These are phyloP conservation scores for Pempheris klunzingeri DNA, from an alignment of 2,797 vertebrate species.

Conservation along the genomic window DNA sequence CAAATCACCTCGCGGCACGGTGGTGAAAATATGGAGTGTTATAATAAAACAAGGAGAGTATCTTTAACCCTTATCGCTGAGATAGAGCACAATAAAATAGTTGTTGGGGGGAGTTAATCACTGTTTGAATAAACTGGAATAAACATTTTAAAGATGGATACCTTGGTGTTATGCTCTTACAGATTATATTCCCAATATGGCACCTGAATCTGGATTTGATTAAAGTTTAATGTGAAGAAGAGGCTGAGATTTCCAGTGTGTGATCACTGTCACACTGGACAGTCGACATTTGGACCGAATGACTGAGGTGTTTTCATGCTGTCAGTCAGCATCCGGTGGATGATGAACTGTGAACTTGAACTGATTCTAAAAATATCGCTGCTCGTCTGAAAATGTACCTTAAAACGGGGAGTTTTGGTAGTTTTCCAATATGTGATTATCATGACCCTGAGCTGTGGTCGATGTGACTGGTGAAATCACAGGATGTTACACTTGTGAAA, in stretches of 20 bases:
- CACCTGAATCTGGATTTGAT: too few species aligned
- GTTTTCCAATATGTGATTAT: slow-evolving; percentile 15
- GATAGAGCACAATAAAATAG: too few species aligned
- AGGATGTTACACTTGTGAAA: slow-evolving; percentile 12
- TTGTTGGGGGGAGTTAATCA: too few species aligned
- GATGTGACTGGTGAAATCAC: background rate
- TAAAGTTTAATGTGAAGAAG: background rate
- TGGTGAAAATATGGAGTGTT: too few species aligned
- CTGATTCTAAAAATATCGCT: slow-evolving; percentile 10
- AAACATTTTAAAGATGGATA: too few species aligned
- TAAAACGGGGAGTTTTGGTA: background rate
- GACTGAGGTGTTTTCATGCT: background rate
- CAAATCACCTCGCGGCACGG: too few species aligned
- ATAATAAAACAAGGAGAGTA: too few species aligned
- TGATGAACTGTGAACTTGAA: background rate
- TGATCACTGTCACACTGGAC: too few species aligned
- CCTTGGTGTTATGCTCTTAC: too few species aligned
- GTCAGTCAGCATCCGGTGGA: background rate
- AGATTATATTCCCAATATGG: too few species aligned
- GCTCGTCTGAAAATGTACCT: background rate
- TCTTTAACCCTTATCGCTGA: too few species aligned
- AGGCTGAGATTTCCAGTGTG: background rate
- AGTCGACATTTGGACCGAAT: background rate
- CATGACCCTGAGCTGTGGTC: background rate
- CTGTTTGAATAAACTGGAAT: too few species aligned